These are phyloP conservation scores for Delphinapterus leucas DNA, from an alignment of 2,113 vertebrate species.

Conservation along the genomic window DNA sequence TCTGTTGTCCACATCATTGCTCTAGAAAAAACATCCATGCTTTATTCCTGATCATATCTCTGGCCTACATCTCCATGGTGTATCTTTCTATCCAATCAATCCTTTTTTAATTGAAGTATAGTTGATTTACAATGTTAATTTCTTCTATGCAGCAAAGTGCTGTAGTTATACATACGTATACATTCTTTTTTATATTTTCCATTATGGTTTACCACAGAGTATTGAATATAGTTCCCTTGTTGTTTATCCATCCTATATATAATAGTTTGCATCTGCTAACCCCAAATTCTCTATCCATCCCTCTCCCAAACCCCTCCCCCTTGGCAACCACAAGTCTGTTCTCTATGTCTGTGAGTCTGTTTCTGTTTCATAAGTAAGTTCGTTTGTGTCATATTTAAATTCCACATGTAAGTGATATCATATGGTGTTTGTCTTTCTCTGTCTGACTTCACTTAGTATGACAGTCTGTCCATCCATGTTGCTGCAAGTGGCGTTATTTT, in stretches of 20 bases:
- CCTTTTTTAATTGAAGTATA: too few species aligned
- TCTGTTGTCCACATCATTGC: background rate
- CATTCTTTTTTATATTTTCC: too few species aligned
- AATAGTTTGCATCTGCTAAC: too few species aligned
- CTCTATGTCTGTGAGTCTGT: background rate
- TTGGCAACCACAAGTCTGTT: background rate
- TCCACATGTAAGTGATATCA: rapidly evolving
- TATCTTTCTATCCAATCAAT: background rate
- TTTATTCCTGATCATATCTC: background rate
- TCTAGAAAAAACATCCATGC: background rate
- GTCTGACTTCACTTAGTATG: background rate
- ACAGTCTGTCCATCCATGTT: background rate
- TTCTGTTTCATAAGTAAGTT: background rate
- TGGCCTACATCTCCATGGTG: background rate
- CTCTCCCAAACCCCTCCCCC: background rate
- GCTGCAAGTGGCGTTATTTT: background rate
- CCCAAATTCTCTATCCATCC: too few species aligned
- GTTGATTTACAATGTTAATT: too few species aligned
- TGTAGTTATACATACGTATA: too few species aligned
- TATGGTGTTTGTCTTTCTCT: background rate
- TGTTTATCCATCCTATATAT: too few species aligned
- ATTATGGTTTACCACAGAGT: too few species aligned
- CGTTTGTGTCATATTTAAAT: background rate
- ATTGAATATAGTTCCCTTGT: too few species aligned
- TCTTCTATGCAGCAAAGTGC: too few species aligned